Conservation (phyloP, 2,113 vertebrate species). For the Phrynosoma blainvillii region DNA sequence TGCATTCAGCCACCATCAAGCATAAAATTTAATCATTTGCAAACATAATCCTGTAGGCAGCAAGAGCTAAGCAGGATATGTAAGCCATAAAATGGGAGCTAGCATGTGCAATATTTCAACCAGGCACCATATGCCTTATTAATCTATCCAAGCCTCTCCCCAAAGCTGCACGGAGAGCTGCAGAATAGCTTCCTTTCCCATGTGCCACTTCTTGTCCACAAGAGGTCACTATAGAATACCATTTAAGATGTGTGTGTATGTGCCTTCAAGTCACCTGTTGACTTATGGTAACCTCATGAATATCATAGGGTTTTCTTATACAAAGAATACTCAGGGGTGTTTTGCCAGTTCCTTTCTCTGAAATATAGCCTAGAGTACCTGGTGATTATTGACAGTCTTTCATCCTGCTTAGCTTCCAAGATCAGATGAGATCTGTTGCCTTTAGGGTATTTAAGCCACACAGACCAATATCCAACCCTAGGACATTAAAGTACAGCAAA, state of each 20-base stretch:
- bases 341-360: too few species aligned
- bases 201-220: constrained; percentile 52
- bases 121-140: background rate
- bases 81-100: background rate
- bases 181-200: background rate
- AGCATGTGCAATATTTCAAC: background rate
- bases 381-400: too few species aligned
- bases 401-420: too few species aligned
- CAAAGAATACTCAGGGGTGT: too few species aligned
- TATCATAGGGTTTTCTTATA: too few species aligned
- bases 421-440: too few species aligned
- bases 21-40: background rate
- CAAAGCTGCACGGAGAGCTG: background rate
- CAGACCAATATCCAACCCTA: constrained; percentile 32
- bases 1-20: background rate
- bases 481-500: background rate
- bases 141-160: constrained; percentile 9
- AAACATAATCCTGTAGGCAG: background rate
- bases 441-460: background rate
- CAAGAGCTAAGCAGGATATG: background rate
- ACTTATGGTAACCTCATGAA: too few species aligned
- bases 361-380: too few species aligned
- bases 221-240: constrained; percentile 62
- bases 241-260: background rate
- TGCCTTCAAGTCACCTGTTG: too few species aligned